Evolutionary conservation across 1,140 invertebrate species (phyloP), one percentile per base, ranked within the genome.

Genomic region (Heliconius hewitsoni): DNA sequence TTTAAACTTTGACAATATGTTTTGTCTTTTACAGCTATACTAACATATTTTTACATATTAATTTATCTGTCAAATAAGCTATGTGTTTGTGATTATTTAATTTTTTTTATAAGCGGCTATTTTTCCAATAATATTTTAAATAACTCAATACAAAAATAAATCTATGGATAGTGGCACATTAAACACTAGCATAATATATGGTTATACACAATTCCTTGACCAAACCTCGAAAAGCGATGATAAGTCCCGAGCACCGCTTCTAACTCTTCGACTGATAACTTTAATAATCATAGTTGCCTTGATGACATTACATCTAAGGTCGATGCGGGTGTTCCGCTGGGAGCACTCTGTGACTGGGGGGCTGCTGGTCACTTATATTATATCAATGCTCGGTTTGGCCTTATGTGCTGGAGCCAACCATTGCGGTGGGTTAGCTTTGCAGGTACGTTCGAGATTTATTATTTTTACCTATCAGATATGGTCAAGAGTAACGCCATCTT

Each of bases 281-380:
- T 23, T 91, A 16, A 78, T 82, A 5, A 72, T 92, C 5, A 73
- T 92, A 71, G 87, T 89, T 2, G 77, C 82, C 0, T 70, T 87
- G 50, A 73, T 91, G 76, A 87, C 85, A 9, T 82, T 91, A 39
- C 90, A 93, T 57, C 23, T 89, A 8, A 83, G 89, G 1, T 89
- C 88, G 1, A 18, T 93, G 74, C 83, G 86, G 27, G 84, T 91
- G 23, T 91, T 92, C 50, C 84, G 89, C 0, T 93, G 89, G 91
- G 92, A 93, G 76, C 85, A 88, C 23, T 87, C 89, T 0, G 87
- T 92, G 34, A 83, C 86, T 37, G 91, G 89, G 2, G 92, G 91
- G 6, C 73, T 93, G 8, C 70, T 92, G 1, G 86, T 92, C 2
- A 88, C 90, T 5, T 93, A 89, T 55, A 80, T 60, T 30, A 79